Conservation (phyloP, 2,797 vertebrate genomes). For the Dendrocincla fuliginosa region DNA sequence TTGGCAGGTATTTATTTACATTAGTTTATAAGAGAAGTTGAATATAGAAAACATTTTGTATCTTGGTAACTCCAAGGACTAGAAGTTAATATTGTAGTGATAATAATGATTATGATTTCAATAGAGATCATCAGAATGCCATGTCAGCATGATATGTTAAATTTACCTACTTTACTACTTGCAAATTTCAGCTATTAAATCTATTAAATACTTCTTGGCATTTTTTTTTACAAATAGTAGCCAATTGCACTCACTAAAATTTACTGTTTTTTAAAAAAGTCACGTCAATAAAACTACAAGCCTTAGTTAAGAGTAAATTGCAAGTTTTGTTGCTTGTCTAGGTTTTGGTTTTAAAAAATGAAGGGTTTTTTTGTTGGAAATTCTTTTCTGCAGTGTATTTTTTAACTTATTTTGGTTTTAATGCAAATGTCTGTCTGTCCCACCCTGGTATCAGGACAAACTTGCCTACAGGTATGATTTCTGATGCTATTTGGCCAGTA, state of each 20-base stretch:
- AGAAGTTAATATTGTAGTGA: neutral
- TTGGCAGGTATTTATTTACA: neutral
- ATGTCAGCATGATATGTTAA: neutral
- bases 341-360: neutral
- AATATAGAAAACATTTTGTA: neutral
- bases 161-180: neutral
- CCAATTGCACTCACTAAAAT: neutral
- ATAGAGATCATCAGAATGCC: neutral
- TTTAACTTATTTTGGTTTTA: neutral
- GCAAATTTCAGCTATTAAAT: neutral
- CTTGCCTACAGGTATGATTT: neutral
- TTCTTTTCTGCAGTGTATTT: neutral
- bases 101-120: neutral
- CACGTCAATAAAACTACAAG: neutral
- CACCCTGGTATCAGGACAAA: neutral
- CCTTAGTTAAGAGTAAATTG: neutral
- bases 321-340: neutral
- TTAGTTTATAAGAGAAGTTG: neutral
- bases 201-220: neutral
- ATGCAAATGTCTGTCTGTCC: neutral
- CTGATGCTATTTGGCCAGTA: neutral
- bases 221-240: neutral
- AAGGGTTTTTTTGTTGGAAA: neutral
- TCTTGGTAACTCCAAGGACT: neutral
- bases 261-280: neutral